Evolutionary conservation across 2,888 invertebrate genomes (phyloP), one percentile per base, ranked within the genome.

Genomic region (Philonicus albiceps): DNA sequence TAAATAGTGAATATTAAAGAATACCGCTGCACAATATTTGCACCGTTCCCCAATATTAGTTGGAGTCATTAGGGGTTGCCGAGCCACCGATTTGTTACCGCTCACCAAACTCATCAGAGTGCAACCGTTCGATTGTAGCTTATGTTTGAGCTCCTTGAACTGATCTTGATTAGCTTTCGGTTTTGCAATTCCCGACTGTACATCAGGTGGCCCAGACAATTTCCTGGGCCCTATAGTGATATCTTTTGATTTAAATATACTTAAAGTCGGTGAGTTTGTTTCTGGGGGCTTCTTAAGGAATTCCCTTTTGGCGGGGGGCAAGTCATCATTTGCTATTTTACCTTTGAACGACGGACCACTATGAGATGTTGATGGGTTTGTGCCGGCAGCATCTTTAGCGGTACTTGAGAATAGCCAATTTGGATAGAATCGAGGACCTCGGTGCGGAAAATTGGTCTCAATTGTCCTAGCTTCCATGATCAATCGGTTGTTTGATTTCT

Each of bases 51-150:
- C 49, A 84, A 43, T 30, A 27, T 55, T 72, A 19, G 49, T 8
- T 8, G 37, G 22, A 22, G 30, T 72, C 34, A 43, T 19, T 72
- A 73, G 1, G 3, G 75, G 53, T 22, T 22, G 49, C n/a, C 30
- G 27, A 0, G 22, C 2, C 40, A 3, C 13, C 40, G 37, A 6
- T 55, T 86, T 86, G 27, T 87, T 3, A 1, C n/a, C 8, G 81
- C 6, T 1, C 84, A 81, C 43, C 87, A 87, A 1, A 88, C 85
- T 86, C 88, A 88, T 88, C 13, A 90, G 87, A 1, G 89, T 90
- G 86, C 90, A 90, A 27, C 90, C 90, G 87, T 90, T 90, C 2
- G 88, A 88, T 88, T 85, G 75, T 2, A 85, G 76, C 8, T 85
- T 85, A 37, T 55, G 30, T 73, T 85, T 53, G 16, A 85, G 75